These are phyloP conservation scores for Dysmachus trigonus DNA, from an alignment of 2,888 invertebrate genomes.

Conservation along the genomic window DNA sequence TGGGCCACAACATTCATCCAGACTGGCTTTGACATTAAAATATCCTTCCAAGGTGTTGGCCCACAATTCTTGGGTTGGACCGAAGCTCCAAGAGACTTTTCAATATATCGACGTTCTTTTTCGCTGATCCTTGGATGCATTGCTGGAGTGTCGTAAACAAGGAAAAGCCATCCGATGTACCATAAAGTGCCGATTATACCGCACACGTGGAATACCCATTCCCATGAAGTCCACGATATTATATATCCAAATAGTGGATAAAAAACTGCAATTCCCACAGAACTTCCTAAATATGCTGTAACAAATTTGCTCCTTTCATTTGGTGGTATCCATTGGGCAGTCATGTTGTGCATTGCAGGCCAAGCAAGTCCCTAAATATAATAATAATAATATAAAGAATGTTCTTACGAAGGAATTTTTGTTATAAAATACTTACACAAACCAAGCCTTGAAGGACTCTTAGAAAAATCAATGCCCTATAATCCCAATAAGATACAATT, in stretches of 20 bases:
- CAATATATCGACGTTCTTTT: slow-evolving; percentile 69
- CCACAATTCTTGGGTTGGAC: slow-evolving; percentile 54
- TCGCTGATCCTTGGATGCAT: slow-evolving; percentile 73
- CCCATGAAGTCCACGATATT: slow-evolving; percentile 74
- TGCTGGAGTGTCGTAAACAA: slow-evolving; percentile 72
- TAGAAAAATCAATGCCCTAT: slow-evolving; percentile 68
- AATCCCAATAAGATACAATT: slow-evolving; percentile 69
- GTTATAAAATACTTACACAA: slow-evolving; percentile 67
- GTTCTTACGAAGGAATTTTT: neutral
- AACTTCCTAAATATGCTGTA: slow-evolving; percentile 72
- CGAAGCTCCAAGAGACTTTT: slow-evolving; percentile 67
- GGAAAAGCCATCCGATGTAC: slow-evolving; percentile 71
- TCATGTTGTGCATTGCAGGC: slow-evolving; percentile 82
- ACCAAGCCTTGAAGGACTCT: slow-evolving; percentile 75
- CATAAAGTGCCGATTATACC: slow-evolving; percentile 71
- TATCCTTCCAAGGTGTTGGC: slow-evolving; percentile 71
- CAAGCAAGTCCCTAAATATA: slow-evolving; percentile 70
- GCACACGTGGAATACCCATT: slow-evolving; percentile 74
- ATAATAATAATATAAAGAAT: neutral
- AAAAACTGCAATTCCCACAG: slow-evolving; percentile 73
- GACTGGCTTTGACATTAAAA: slow-evolving; percentile 70
- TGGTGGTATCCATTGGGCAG: slow-evolving; percentile 84
- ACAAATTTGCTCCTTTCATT: slow-evolving; percentile 79
- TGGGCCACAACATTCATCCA: slow-evolving; percentile 74
- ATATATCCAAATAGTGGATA: slow-evolving; percentile 77